These are phyloP conservation scores for Spisula solida DNA, from an alignment of 2,888 invertebrate genomes.

Conservation along the genomic window DNA sequence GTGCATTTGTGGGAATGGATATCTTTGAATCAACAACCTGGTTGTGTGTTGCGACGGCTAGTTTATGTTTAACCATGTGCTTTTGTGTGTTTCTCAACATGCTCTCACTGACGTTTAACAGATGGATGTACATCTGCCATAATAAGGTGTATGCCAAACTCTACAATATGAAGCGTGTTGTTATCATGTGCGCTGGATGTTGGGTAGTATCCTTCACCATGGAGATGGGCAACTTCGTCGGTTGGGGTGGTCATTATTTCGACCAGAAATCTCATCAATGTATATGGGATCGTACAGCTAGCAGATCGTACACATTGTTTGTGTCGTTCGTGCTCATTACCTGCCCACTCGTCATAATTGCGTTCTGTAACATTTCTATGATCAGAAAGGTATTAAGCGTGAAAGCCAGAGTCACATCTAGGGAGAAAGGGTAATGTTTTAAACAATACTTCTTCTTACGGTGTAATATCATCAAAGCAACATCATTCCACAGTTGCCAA, in stretches of 20 bases:
- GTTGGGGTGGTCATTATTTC: slow-evolving; percentile 82
- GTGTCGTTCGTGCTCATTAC: slow-evolving; percentile 78
- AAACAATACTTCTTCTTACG: too few species aligned
- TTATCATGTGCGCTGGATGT: slow-evolving; percentile 72
- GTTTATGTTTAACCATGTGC: slow-evolving; percentile 83
- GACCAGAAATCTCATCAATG: slow-evolving; percentile 83
- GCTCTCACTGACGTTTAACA: slow-evolving; percentile 79
- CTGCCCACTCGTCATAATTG: slow-evolving; percentile 76
- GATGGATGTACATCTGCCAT: slow-evolving; percentile 79
- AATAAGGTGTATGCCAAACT: slow-evolving; percentile 73
- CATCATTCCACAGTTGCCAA: too few species aligned
- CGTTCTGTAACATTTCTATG: slow-evolving; percentile 76
- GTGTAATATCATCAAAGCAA: too few species aligned
- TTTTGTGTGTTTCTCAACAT: slow-evolving; percentile 83
- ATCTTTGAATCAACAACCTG: slow-evolving; percentile 40
- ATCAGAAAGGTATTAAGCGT: slow-evolving; percentile 77
- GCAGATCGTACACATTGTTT: slow-evolving; percentile 81
- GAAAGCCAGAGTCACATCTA: slow-evolving; percentile 63
- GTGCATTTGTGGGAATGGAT: slow-evolving; percentile 50
- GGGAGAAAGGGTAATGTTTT: slow-evolving; percentile 65
- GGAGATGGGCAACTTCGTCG: slow-evolving; percentile 82
- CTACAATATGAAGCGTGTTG: slow-evolving; percentile 72
- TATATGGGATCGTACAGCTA: slow-evolving; percentile 83
- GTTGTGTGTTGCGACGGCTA: slow-evolving; percentile 80
- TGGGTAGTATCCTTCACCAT: slow-evolving; percentile 81